phyloP scores from a whole-genome alignment of 2,888 invertebrate species.

The Icerya purchasi region DNA sequence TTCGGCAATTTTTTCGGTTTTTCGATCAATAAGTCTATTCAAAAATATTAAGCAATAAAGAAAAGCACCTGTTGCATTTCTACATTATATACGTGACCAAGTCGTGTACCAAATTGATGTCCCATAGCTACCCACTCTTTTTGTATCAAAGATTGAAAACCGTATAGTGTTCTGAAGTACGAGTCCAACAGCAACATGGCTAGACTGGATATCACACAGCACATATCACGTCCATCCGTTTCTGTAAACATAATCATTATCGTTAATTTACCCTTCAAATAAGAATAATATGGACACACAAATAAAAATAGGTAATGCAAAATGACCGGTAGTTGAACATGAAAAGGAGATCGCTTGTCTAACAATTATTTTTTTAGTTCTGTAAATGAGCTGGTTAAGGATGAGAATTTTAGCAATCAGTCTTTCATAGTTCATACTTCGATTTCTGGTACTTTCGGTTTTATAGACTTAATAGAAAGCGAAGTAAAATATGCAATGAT shows the following conservation, averaged over 20 bases:
- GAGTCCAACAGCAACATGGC: constrained; percentile 73
- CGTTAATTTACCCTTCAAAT: constrained; percentile 1
- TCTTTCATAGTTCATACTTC: too few species aligned
- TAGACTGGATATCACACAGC: constrained; percentile 65
- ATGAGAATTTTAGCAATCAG: too few species aligned
- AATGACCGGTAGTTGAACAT: too few species aligned
- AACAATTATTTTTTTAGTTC: too few species aligned
- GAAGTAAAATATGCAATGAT: too few species aligned
- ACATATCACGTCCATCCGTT: constrained; percentile 66
- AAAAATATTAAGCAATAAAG: neutral
- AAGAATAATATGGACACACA: neutral
- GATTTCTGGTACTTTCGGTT: too few species aligned
- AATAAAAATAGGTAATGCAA: neutral
- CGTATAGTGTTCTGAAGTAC: constrained; percentile 53
- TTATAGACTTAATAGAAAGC: too few species aligned
- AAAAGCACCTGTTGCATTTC: constrained; percentile 16
- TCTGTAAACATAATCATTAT: constrained; percentile 26
- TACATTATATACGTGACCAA: constrained; percentile 21
- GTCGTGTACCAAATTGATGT: constrained; percentile 52
- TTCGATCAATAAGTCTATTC: neutral
- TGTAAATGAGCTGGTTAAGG: too few species aligned
- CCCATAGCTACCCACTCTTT: constrained; percentile 89
- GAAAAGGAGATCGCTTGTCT: too few species aligned
- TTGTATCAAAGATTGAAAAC: constrained; percentile 77
- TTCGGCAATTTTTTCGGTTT: too few species aligned